Base-by-base conservation (phyloP, 2,888 invertebrate genomes). In the Drosophila parthenogenetica region DNA sequence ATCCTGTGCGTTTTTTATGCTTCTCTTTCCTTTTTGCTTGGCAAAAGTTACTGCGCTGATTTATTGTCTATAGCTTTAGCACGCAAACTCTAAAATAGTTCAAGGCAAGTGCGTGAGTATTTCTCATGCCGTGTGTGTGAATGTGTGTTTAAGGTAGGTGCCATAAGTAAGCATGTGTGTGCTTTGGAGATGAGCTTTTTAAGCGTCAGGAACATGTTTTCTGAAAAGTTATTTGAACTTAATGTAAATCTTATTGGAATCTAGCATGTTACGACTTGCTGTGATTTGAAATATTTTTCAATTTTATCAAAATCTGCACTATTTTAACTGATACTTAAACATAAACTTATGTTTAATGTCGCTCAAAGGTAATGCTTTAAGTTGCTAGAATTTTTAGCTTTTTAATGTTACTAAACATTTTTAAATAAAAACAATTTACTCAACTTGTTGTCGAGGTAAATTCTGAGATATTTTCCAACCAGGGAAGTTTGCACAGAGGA, bases 11-110 rank as follows among this genome's bases (percentile, higher is more conserved):
- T 29, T 29, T 29, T 29, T 29, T 29, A 29, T 29, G 8, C 25
- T 29, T 8, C 4, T 39, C 5, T 39, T 16, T 13, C 13, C 8
- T 13, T 49, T 17, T 29, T 35, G 8, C 35, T 40, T 22, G 68
- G 57, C 14, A 54, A 62, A 51, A 62, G 58, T 69, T 73, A 58
- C 32, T 19, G 48, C 59, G 13, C 32, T 73, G 77, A 77, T 73
- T 77, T 77, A 72, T 69, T 73, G 60, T 50, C 46, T 59, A 39
- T 46, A 67, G 54, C 35, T 39, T 25, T 42, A 13, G 58, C 58
- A 58, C 61, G 66, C 71, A 62, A 29, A 61, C 43, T 71, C 58
- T 50, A 59, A 71, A 74, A 60, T 55, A 71, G 67, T 76, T 72
- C 51, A 58, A 46, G 63, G 63, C 48, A 22, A 40, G 32, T 49